Conservation (phyloP, 2,888 invertebrate species). For the Synergus umbraculus region DNA sequence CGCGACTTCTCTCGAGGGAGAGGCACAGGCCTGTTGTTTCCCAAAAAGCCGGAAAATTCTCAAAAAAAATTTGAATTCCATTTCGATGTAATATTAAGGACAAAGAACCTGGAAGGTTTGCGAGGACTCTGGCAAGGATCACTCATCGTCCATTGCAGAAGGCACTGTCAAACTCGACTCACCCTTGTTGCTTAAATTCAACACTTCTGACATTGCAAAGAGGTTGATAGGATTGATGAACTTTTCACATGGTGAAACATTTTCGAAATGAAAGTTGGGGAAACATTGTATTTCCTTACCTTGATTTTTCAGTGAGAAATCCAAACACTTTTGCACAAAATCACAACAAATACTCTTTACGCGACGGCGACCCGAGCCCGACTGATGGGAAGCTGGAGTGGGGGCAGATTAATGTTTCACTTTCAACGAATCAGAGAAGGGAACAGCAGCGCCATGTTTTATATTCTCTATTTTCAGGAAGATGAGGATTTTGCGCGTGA, state of each 20-base stretch:
- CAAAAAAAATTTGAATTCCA: neutral
- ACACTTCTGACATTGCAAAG: neutral
- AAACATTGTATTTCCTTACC: constrained; percentile 17
- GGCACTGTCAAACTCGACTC: constrained; percentile 15
- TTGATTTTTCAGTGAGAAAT: constrained; percentile 37
- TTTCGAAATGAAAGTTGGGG: neutral
- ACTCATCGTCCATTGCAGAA: constrained; percentile 7
- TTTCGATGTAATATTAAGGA: neutral
- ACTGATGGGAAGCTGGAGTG: neutral
- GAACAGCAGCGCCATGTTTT: constrained; percentile 26
- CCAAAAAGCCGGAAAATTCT: neutral
- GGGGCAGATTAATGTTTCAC: neutral
- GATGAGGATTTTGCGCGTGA: constrained; percentile 6
- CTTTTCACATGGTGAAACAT: neutral
- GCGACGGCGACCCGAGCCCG: constrained; percentile 14
- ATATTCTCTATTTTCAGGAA: constrained; percentile 18
- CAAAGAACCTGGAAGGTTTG: neutral
- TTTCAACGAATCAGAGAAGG: neutral
- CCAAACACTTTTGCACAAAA: constrained; percentile 25
- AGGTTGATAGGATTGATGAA: neutral
- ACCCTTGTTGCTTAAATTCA: neutral
- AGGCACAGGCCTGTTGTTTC: constrained; percentile 33
- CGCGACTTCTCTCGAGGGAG: constrained; percentile 34
- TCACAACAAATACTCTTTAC: constrained; percentile 9
- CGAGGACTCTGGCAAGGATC: neutral